Evolutionary conservation across 2,113 vertebrate species (phyloP).

Genomic region (Campylomormyrus tamandua): DNA sequence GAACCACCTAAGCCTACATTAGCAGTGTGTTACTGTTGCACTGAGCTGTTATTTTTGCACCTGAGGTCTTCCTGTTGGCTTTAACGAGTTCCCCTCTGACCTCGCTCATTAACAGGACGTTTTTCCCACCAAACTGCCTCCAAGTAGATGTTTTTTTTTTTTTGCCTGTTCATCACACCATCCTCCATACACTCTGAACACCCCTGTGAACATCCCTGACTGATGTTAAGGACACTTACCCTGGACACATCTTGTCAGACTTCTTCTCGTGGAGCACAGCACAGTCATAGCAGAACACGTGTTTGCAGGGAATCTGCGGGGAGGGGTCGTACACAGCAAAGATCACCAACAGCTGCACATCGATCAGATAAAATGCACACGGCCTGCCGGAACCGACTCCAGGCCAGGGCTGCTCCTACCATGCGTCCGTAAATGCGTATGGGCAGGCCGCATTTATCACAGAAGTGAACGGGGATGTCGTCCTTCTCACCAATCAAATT

Average conservation of each 20-base stretch:
- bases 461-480: slow-evolving; percentile 91
- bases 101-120: not conserved
- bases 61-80: not conserved
- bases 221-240: slow-evolving; percentile 60
- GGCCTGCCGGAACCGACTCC: not conserved
- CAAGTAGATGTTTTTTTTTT: not conserved
- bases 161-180: not conserved
- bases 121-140: not conserved
- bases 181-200: not conserved
- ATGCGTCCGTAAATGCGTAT: slow-evolving; percentile 96
- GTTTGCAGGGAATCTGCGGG: slow-evolving; percentile 93
- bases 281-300: slow-evolving; percentile 97
- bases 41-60: not conserved
- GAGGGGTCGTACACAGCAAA: not conserved
- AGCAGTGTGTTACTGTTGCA: not conserved
- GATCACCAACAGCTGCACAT: not conserved
- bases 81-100: not conserved
- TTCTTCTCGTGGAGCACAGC: slow-evolving; percentile 95
- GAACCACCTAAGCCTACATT: not conserved
- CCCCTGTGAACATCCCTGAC: not conserved
- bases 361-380: not conserved
- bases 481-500: slow-evolving; percentile 91
- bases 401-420: slow-evolving; percentile 59
- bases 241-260: slow-evolving; percentile 95
- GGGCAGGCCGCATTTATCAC: slow-evolving; percentile 93